Evolutionary conservation across 1,140 invertebrate species (phyloP).

Genomic region (Drosophila santomea): DNA sequence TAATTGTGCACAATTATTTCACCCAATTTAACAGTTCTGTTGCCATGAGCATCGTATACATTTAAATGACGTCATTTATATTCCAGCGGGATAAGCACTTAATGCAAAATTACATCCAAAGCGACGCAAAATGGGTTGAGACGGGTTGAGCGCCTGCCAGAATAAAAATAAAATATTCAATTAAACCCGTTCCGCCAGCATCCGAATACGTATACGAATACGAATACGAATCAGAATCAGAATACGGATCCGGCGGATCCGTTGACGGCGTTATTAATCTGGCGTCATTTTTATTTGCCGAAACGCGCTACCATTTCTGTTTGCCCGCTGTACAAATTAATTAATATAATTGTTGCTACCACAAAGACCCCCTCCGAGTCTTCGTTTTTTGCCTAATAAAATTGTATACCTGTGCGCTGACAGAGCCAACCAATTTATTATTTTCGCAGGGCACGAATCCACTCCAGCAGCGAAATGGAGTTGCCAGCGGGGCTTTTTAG

Average conservation of each 20-base stretch:
- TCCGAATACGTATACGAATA: neutral
- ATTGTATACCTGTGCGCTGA: conserved; percentile 33
- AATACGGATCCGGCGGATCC: conserved; percentile 20
- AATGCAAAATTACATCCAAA: conserved; percentile 74
- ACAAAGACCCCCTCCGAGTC: conserved; percentile 16
- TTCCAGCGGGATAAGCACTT: conserved; percentile 78
- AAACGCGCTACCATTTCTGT: conserved; percentile 14
- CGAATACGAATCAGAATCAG: neutral
- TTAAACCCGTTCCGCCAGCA: conserved; percentile 68
- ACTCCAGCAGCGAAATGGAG: conserved; percentile 18
- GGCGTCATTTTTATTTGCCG: conserved; percentile 57
- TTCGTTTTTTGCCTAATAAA: conserved; percentile 56
- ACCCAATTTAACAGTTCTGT: conserved; percentile 79
- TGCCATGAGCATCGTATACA: conserved; percentile 58
- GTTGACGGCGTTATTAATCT: conserved; percentile 80
- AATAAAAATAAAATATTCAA: conserved; percentile 81
- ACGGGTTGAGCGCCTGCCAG: conserved; percentile 29
- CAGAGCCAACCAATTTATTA: conserved; percentile 61
- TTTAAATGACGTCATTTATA: conserved; percentile 81
- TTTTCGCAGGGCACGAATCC: conserved; percentile 38
- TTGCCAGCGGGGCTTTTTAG: conserved; percentile 20
- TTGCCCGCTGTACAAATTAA: conserved; percentile 63
- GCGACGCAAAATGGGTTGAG: conserved; percentile 9
- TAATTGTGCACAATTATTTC: conserved; percentile 80
- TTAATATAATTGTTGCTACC: conserved; percentile 76